Evolutionary conservation across 2,888 invertebrate species (phyloP).

Genomic region (Sminthurides aquaticus): DNA sequence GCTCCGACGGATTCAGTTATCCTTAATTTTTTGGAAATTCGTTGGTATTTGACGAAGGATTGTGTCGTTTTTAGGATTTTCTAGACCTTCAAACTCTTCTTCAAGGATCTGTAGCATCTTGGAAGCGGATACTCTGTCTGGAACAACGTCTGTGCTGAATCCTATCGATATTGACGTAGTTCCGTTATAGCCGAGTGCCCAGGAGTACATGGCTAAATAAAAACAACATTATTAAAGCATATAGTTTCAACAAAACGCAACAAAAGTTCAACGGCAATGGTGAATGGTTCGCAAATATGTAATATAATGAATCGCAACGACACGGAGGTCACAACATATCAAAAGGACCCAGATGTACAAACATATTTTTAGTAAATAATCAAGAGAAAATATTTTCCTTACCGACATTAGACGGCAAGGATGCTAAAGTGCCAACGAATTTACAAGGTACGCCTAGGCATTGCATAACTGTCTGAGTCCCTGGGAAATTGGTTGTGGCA

Average conservation of each 20-base stretch:
- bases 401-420: not conserved
- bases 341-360: too few relatives aligned
- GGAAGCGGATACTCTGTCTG: not conserved
- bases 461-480: not conserved
- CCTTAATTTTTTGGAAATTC: too few relatives aligned
- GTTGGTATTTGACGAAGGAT: not conserved
- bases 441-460: not conserved
- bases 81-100: not conserved
- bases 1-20: too few relatives aligned
- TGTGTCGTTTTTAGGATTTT: not conserved
- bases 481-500: not conserved
- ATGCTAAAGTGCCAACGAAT: not conserved
- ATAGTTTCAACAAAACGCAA: too few relatives aligned
- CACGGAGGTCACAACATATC: too few relatives aligned
- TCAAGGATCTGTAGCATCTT: not conserved
- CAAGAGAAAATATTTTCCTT: too few relatives aligned
- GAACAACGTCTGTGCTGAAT: not conserved
- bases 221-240: too few relatives aligned
- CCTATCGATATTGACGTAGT: not conserved
- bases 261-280: too few relatives aligned
- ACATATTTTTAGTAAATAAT: too few relatives aligned
- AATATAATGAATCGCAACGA: too few relatives aligned
- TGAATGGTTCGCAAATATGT: too few relatives aligned
- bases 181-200: not conserved
- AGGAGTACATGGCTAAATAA: not conserved